Percentiles rank a stretch among this genome's conserved stretches.
Conservation (phyloP, 2,888 invertebrate genomes). For the Acanthosoma haemorrhoidale region DNA sequence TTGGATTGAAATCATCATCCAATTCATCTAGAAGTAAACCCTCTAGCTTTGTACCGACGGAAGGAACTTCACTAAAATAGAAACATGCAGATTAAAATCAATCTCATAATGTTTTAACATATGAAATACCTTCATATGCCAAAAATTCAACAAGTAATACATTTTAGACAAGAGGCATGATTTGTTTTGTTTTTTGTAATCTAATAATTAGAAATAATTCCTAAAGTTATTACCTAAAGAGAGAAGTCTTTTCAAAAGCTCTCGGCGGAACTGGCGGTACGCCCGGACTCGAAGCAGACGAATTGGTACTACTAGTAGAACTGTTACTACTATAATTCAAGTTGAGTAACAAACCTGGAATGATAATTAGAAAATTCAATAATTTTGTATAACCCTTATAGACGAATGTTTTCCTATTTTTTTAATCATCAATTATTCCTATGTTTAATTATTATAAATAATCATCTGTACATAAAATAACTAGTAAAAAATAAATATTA, state of each 20-base stretch:
- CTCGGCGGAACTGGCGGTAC: constrained; percentile 51
- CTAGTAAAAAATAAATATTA: too few relatives aligned
- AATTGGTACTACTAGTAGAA: constrained; percentile 29
- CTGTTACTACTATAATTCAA: constrained; percentile 37
- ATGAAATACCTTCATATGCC: not conserved
- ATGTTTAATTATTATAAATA: too few relatives aligned
- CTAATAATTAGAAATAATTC: too few relatives aligned
- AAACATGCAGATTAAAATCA: not conserved
- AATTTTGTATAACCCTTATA: too few relatives aligned
- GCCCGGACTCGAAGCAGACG: constrained; percentile 39
- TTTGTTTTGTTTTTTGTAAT: too few relatives aligned
- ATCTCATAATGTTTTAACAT: not conserved
- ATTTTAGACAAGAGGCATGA: too few relatives aligned
- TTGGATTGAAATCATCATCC: constrained; percentile 73
- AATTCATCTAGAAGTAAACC: constrained; percentile 72
- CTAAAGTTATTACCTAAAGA: constrained; percentile 31
- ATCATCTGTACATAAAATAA: too few relatives aligned
- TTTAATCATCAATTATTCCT: too few relatives aligned
- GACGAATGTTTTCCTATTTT: too few relatives aligned
- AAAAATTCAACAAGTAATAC: too few relatives aligned
- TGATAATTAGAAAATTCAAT: too few relatives aligned
- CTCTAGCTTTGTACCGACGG: constrained; percentile 72
- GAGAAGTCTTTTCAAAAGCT: constrained; percentile 44
- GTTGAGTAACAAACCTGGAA: constrained; percentile 39
- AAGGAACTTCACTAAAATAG: constrained; percentile 48